A percentile compares a stretch with the other conserved stretches of the same genome.
phyloP scores from a whole-genome alignment of 2,797 vertebrate genomes.

The Serranus cabrilla region DNA sequence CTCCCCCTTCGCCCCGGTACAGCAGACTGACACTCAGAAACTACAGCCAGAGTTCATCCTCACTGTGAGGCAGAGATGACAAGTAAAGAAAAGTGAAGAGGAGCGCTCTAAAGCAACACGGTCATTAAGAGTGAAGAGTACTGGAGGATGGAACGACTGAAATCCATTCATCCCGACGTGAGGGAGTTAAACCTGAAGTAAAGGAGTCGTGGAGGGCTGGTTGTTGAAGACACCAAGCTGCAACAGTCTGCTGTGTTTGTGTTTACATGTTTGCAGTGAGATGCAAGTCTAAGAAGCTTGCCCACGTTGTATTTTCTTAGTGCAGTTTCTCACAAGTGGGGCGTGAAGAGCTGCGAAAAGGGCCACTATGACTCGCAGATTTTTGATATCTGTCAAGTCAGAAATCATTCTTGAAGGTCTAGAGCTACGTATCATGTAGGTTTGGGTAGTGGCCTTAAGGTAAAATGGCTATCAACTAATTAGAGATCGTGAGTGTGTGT shows the following conservation, averaged over 20 bases:
- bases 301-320: slow-evolving; percentile 62
- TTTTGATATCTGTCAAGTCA: slow-evolving; percentile 50
- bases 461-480: slow-evolving; percentile 93
- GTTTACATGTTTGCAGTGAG: slow-evolving; percentile 85
- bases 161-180: slow-evolving; percentile 37
- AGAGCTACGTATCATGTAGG: slow-evolving; percentile 60
- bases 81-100: slow-evolving; percentile 14
- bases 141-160: slow-evolving; percentile 37
- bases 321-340: slow-evolving; percentile 50
- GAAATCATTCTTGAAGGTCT: slow-evolving; percentile 53
- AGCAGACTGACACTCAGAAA: slow-evolving; percentile 95
- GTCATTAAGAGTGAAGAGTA: slow-evolving; percentile 10
- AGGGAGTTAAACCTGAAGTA: slow-evolving; percentile 35
- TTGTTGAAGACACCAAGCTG: slow-evolving; percentile 59
- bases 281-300: slow-evolving; percentile 55
- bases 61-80: slow-evolving; percentile 88
- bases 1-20: slow-evolving; percentile 92
- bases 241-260: slow-evolving; percentile 72
- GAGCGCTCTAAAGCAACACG: slow-evolving; percentile 31
- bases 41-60: slow-evolving; percentile 99
- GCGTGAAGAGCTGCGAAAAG: slow-evolving; percentile 40
- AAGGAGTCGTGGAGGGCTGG: slow-evolving; percentile 35
- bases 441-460: slow-evolving; percentile 93
- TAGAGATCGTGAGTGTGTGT: slow-evolving; percentile 75
- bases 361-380: slow-evolving; percentile 37